Percentiles rank a stretch among this genome's conserved stretches.
phyloP scores from a whole-genome alignment of 2,888 invertebrate genomes.

The Pedicia rivosa region DNA sequence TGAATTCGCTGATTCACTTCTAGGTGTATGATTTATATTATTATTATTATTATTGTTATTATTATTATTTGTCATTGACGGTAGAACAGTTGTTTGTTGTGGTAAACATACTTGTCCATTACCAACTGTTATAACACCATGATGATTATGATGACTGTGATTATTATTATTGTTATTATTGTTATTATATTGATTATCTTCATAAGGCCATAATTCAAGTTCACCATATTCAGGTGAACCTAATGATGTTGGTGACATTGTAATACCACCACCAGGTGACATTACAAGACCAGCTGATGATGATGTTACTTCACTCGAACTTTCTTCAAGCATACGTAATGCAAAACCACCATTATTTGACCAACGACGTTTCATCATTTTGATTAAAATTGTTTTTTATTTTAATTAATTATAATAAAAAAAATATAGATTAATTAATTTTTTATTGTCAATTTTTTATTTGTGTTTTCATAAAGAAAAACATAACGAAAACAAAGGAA shows the following conservation, averaged over 20 bases:
- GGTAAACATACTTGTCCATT: slow-evolving; percentile 33
- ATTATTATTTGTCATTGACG: slow-evolving; percentile 24
- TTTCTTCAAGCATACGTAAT: slow-evolving; percentile 50
- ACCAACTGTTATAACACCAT: slow-evolving; percentile 30
- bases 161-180: too few relatives aligned
- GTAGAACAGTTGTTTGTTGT: slow-evolving; percentile 36
- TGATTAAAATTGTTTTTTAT: too few relatives aligned
- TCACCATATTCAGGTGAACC: slow-evolving; percentile 60
- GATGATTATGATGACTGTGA: too few relatives aligned
- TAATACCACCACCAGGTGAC: slow-evolving; percentile 54
- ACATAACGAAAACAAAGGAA: too few relatives aligned
- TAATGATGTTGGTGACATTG: slow-evolving; percentile 61
- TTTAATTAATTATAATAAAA: slow-evolving; percentile 2
- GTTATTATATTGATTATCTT: slow-evolving; percentile 30
- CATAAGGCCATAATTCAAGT: slow-evolving; percentile 63
- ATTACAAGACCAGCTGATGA: slow-evolving; percentile 54
- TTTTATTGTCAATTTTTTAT: too few relatives aligned
- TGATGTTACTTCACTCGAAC: slow-evolving; percentile 59
- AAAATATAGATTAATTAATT: too few relatives aligned
- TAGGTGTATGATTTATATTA: slow-evolving; percentile 21
- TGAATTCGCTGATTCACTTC: slow-evolving; percentile 30
- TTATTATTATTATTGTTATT: slow-evolving; percentile 13
- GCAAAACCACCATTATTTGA: slow-evolving; percentile 56
- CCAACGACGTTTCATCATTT: slow-evolving; percentile 61
- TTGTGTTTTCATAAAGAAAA: too few relatives aligned